Conservation (phyloP, 2,888 invertebrate species). For the Pristionchus maxplancki region DNA sequence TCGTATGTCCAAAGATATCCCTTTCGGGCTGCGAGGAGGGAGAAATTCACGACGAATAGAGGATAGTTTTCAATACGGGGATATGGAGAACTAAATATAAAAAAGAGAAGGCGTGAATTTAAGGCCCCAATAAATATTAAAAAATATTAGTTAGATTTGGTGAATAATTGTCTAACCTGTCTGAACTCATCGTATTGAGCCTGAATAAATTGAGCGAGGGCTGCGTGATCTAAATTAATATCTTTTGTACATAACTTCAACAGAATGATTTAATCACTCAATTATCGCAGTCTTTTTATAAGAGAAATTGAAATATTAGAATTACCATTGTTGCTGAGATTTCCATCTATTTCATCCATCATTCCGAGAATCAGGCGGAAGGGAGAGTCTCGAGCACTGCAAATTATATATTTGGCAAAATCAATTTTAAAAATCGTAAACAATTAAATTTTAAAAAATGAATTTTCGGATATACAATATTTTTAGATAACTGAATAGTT, state of each 20-base stretch:
- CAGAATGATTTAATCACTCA: neutral
- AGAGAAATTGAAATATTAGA: neutral
- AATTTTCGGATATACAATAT: too few species aligned
- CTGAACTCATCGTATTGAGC: slow-evolving; percentile 4
- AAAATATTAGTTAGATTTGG: too few species aligned
- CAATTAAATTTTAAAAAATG: too few species aligned
- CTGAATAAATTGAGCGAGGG: slow-evolving; percentile 12
- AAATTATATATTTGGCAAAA: neutral
- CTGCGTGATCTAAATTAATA: neutral
- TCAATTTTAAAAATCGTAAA: neutral
- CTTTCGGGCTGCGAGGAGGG: neutral
- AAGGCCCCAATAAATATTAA: neutral
- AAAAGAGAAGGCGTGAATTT: neutral
- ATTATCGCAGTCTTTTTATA: neutral
- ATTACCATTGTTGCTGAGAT: neutral
- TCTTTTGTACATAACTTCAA: neutral
- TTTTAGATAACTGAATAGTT: too few species aligned
- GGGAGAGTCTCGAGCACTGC: neutral
- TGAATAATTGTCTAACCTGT: neutral
- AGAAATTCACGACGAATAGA: neutral
- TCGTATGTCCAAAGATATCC: slow-evolving; percentile 32
- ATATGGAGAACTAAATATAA: neutral
- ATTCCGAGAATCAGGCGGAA: neutral
- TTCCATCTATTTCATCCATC: slow-evolving; percentile 9
- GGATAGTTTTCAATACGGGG: neutral